These are phyloP conservation scores for Dipodomys stephensi DNA, from an alignment of 2,113 vertebrate genomes.

Conservation along the genomic window DNA sequence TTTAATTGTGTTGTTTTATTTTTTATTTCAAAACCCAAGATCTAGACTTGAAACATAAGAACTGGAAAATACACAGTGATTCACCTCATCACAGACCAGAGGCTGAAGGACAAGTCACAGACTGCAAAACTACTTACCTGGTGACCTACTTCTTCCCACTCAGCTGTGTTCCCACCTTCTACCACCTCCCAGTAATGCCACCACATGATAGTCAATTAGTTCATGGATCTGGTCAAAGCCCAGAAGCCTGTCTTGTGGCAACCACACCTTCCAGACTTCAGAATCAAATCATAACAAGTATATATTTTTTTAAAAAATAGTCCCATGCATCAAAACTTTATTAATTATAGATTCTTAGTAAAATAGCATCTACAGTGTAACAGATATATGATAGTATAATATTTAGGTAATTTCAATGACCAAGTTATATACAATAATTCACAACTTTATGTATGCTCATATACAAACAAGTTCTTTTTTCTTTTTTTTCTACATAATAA, in stretches of 20 bases:
- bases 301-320: not conserved
- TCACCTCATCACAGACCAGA: not conserved
- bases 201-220: not conserved
- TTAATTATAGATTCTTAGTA: constrained; percentile 55
- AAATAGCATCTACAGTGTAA: constrained; percentile 56
- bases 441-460: constrained; percentile 46
- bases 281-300: not conserved
- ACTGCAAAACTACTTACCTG: not conserved
- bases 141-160: not conserved
- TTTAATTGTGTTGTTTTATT: not conserved
- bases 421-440: constrained; percentile 55
- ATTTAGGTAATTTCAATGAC: constrained; percentile 20
- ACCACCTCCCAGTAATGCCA: not conserved
- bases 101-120: not conserved
- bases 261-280: not conserved
- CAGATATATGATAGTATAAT: constrained; percentile 25
- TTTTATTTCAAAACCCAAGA: constrained; percentile 23
- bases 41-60: not conserved
- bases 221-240: not conserved
- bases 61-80: not conserved
- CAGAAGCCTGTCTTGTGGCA: not conserved
- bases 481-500: constrained; percentile 40
- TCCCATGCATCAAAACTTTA: constrained; percentile 25
- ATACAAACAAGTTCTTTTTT: constrained; percentile 11
- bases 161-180: not conserved